These are phyloP conservation scores for Dromius quadrimaculatus DNA, from an alignment of 2,888 invertebrate species.

Conservation along the genomic window DNA sequence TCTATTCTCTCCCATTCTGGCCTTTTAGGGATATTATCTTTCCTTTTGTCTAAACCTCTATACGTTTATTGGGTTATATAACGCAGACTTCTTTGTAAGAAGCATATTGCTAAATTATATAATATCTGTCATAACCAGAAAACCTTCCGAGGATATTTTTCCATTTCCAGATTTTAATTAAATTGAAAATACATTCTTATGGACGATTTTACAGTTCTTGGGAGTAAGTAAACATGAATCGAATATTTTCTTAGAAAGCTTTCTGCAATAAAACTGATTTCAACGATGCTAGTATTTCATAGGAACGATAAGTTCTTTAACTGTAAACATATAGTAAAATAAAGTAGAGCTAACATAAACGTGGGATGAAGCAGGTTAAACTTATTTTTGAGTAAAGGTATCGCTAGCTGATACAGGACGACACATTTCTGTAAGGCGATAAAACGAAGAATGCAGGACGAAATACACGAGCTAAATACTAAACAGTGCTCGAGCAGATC, in stretches of 20 bases:
- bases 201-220: not conserved
- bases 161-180: constrained; percentile 12
- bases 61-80: constrained; percentile 7
- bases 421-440: too few relatives aligned
- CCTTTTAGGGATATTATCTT: constrained; percentile 9
- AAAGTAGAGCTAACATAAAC: too few relatives aligned
- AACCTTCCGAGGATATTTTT: constrained; percentile 5
- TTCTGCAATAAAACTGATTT: constrained; percentile 25
- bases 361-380: too few relatives aligned
- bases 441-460: too few relatives aligned
- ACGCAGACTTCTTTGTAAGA: not conserved
- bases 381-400: too few relatives aligned
- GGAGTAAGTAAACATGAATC: constrained; percentile 18
- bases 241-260: constrained; percentile 25
- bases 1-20: too few relatives aligned
- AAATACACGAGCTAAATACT: too few relatives aligned
- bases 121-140: constrained; percentile 22
- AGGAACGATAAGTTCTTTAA: not conserved
- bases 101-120: constrained; percentile 17
- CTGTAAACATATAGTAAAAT: constrained; percentile 22
- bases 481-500: too few relatives aligned
- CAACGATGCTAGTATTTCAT: constrained; percentile 13
- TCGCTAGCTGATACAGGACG: too few relatives aligned
- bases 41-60: not conserved
- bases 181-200: constrained; percentile 7